These are phyloP conservation scores for Rynchops niger DNA, from an alignment of 2,113 vertebrate genomes.

Conservation along the genomic window DNA sequence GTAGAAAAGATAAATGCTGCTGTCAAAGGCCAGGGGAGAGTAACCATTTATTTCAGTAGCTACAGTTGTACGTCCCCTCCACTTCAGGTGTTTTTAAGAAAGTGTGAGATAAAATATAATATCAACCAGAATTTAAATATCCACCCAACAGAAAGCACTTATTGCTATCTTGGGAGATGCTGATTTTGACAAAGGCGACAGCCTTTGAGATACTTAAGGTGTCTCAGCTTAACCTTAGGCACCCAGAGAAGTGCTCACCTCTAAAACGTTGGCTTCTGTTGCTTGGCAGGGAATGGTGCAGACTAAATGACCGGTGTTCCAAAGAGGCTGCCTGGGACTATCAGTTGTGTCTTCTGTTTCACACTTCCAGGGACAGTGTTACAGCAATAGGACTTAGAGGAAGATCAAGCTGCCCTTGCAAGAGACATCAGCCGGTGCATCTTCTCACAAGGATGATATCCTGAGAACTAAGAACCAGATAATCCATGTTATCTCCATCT, in stretches of 20 bases:
- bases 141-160: background rate
- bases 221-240: background rate
- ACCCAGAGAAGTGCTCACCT: background rate
- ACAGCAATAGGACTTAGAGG: background rate
- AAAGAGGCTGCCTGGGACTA: background rate
- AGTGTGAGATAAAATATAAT: background rate
- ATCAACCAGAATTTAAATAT: background rate
- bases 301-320: background rate
- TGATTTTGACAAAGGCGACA: background rate
- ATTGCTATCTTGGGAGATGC: background rate
- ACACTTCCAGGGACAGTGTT: background rate
- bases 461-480: background rate
- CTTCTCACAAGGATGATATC: background rate
- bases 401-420: background rate
- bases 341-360: background rate
- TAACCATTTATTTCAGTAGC: background rate
- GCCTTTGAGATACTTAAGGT: background rate
- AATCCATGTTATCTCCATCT: background rate
- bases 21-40: background rate
- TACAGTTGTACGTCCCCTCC: background rate
- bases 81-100: background rate
- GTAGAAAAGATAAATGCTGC: conserved; percentile 16
- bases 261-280: background rate
- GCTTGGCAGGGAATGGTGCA: background rate
- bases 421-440: background rate